Base-by-base conservation (phyloP, 2,888 invertebrate species). In the Macaria liturata region DNA sequence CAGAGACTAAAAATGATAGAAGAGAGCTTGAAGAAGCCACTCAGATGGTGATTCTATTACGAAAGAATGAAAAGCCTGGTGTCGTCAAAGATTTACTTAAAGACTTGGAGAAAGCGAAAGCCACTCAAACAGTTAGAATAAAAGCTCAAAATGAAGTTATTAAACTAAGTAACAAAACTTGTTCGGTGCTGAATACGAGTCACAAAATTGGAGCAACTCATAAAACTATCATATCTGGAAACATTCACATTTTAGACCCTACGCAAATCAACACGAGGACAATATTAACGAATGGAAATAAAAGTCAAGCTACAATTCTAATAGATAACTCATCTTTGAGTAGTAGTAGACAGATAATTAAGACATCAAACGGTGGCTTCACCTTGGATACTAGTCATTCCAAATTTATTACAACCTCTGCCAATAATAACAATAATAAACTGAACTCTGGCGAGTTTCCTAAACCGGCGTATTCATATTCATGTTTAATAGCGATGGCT, bases 391-490 rank as follows among this genome's bases (percentile, higher is more conserved):
- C 82, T 67, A 86, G 82, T 72, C 88, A 86, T 75, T 71, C 87
- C 5, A 92, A 91, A 74, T 90, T 84, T 76, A 72, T 90, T 61
- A 85, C 85, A 74, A 74, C 73, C 70, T 52, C 51, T 43, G 64
- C 61, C 54, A 60, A 54, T 57, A 60, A 54, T 57, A 66, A 57
- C 34, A 63, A 43, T 66, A 79, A 71, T 71, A 83, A 92, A 91
- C 76, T 88, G 83, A 72, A 91, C 86, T 71, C 91, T 44, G 94
- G 94, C 59, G 93, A 94, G 48, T 98, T 95, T 77, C 98, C 98
- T 0, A 99, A 99, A 86, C 99, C 99, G 4, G 97, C 98, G 3
- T 99, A 98, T 88, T 99, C 99, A 9, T 99, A 99, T 85, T 98
- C 98, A 59, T 99, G 99, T 90, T 93, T 99, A 66, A 99, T 99